Conservation (phyloP, 2,797 vertebrate genomes). For the Buphagus erythrorhynchus region DNA sequence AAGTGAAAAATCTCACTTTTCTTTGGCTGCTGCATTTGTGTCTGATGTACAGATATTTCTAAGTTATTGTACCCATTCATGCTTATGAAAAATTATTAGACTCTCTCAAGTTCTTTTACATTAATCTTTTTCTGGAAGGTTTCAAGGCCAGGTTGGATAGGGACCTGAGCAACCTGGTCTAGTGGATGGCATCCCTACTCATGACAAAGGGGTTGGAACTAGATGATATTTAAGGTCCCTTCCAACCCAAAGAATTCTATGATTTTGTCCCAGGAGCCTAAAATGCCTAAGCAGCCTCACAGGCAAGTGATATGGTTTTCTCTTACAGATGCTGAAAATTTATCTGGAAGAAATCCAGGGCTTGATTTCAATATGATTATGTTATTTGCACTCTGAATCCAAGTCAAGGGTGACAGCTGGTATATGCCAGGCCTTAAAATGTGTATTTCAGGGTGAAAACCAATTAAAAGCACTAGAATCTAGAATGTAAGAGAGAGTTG, state of each 20-base stretch:
- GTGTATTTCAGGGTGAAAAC: neutral
- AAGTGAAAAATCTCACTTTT: neutral
- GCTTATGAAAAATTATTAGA: neutral
- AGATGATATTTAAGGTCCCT: neutral
- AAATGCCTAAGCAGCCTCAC: neutral
- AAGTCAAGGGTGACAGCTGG: neutral
- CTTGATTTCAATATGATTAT: neutral
- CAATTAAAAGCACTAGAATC: neutral
- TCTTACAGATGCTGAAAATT: neutral
- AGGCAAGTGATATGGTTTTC: neutral
- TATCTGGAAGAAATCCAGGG: neutral
- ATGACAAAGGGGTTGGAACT: neutral
- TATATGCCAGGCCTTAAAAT: neutral
- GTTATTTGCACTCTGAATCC: neutral
- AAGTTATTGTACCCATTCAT: neutral
- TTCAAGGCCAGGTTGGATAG: neutral
- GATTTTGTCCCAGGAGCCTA: neutral
- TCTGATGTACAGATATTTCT: neutral
- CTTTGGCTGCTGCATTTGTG: neutral
- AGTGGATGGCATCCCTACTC: neutral
- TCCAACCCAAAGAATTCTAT: neutral
- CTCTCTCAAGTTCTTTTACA: neutral
- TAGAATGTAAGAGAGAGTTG: neutral
- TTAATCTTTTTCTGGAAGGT: neutral
- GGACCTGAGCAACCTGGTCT: neutral